phyloP scores from a whole-genome alignment of 2,797 vertebrate species.

The Poeciliopsis gracilis region DNA sequence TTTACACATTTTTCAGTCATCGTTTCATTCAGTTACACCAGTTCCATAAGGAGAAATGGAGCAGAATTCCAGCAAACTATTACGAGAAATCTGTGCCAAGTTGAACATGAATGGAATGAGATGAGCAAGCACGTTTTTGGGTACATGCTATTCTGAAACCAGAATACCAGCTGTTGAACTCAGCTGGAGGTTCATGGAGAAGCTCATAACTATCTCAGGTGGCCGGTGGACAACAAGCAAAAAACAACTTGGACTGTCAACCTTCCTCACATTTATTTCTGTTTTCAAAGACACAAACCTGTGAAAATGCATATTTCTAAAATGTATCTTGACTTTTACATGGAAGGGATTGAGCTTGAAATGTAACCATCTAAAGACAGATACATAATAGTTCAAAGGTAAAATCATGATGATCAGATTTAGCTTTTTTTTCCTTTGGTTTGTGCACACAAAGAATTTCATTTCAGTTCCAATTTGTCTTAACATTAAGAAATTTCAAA shows the following conservation, averaged over 20 bases:
- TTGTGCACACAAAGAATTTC: neutral
- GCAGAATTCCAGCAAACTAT: neutral
- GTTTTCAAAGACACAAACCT: neutral
- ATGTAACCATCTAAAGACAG: neutral
- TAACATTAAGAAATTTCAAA: neutral
- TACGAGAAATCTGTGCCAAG: neutral
- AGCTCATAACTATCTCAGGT: neutral
- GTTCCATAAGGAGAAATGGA: neutral
- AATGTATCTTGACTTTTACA: neutral
- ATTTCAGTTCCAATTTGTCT: neutral
- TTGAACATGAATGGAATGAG: too few species aligned
- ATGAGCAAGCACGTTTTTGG: too few species aligned
- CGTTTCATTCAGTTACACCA: neutral
- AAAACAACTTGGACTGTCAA: neutral
- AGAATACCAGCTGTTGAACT: neutral
- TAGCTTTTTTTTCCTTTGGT: neutral
- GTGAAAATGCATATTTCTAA: neutral
- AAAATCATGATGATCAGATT: neutral
- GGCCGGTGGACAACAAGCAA: neutral
- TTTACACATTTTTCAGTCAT: neutral
- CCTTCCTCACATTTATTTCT: neutral
- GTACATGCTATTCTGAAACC: neutral
- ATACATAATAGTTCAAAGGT: neutral
- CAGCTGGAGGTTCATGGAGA: neutral
- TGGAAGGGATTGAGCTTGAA: neutral